Percentiles rank a stretch among this genome's conserved stretches.
phyloP scores from a whole-genome alignment of 2,888 invertebrate species.

The Hyposoter dolosus region DNA sequence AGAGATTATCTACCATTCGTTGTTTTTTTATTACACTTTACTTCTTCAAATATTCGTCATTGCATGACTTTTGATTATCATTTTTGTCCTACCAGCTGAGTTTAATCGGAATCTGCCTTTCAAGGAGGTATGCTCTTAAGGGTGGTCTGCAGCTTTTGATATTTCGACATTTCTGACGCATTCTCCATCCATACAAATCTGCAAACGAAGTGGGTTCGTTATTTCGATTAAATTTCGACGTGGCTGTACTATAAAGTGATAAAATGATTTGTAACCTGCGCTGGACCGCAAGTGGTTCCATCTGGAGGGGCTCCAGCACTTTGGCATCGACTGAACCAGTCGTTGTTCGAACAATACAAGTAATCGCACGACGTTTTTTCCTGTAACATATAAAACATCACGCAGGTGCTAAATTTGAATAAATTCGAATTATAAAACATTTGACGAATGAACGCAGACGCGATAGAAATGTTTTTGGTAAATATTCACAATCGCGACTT shows the following conservation, averaged over 20 bases:
- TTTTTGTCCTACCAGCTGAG: not conserved
- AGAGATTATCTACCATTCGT: too few species aligned
- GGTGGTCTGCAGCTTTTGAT: not conserved
- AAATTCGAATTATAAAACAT: not conserved
- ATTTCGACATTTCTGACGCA: not conserved
- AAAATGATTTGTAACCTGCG: not conserved
- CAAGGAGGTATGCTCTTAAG: not conserved
- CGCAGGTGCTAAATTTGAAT: not conserved
- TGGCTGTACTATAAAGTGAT: not conserved
- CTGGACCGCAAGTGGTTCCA: slow-evolving; percentile 11
- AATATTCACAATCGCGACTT: too few species aligned
- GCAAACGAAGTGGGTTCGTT: not conserved
- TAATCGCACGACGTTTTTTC: not conserved
- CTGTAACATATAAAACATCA: not conserved
- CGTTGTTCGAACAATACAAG: slow-evolving; percentile 4
- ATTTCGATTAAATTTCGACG: not conserved
- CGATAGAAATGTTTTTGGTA: too few species aligned
- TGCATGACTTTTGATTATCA: not conserved
- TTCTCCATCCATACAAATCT: slow-evolving; percentile 27
- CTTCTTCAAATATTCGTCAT: not conserved
- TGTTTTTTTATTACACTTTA: not conserved
- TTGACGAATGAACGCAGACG: not conserved
- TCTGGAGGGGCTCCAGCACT: not conserved
- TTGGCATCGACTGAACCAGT: not conserved
- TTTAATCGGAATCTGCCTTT: not conserved